These are phyloP conservation scores for Bombus soroeensis DNA, from an alignment of 1,140 invertebrate species.

Conservation along the genomic window DNA sequence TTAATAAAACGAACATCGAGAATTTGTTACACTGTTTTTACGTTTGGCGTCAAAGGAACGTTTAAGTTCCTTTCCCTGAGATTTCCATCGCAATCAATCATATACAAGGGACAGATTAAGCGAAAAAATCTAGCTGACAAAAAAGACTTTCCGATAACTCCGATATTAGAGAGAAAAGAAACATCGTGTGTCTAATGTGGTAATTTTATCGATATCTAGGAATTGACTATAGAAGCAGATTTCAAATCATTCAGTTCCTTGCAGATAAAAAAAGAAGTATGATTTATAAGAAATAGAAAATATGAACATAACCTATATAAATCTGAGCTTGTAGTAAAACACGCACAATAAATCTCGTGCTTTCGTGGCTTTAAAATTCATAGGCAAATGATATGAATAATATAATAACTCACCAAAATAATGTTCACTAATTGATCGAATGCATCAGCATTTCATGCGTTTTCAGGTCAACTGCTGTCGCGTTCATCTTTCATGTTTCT, in stretches of 20 bases:
- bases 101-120: not conserved
- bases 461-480: not conserved
- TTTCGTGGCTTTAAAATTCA: too few species aligned
- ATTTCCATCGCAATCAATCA: not conserved
- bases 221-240: too few species aligned
- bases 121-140: not conserved
- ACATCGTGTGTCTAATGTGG: not conserved
- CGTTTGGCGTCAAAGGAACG: too few species aligned
- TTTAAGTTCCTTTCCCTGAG: not conserved
- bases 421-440: too few species aligned
- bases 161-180: not conserved
- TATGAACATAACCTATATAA: not conserved
- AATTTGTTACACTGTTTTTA: too few species aligned
- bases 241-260: not conserved
- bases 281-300: not conserved
- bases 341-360: too few species aligned
- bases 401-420: too few species aligned
- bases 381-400: too few species aligned
- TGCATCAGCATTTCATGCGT: not conserved
- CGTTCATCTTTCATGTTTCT: not conserved
- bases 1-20: not conserved
- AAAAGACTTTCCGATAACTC: not conserved
- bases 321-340: not conserved
- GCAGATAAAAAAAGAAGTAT: not conserved
- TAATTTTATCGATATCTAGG: not conserved